Evolutionary conservation across 1,140 invertebrate genomes (phyloP).

Genomic region (Bilobella aurantiaca): DNA sequence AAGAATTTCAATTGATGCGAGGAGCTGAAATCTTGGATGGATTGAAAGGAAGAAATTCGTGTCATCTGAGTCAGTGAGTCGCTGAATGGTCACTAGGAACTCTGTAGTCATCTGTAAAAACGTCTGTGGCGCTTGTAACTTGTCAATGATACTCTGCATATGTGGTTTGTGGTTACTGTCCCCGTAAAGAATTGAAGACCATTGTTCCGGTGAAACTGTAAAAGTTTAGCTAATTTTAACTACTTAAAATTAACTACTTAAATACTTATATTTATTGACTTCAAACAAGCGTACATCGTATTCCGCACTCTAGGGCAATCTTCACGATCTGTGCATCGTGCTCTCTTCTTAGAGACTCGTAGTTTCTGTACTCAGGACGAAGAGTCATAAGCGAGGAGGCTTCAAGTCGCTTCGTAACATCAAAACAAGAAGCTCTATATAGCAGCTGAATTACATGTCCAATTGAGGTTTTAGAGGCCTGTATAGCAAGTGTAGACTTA

Average conservation of each 20-base stretch:
- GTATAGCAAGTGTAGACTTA: neutral
- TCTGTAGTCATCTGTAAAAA: slow-evolving; percentile 85
- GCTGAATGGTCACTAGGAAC: slow-evolving; percentile 78
- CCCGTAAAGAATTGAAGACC: slow-evolving; percentile 92
- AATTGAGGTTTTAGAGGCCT: slow-evolving; percentile 93
- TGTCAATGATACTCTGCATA: slow-evolving; percentile 97
- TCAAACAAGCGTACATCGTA: slow-evolving; percentile 50
- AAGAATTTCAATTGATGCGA: slow-evolving; percentile 67
- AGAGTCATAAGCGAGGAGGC: slow-evolving; percentile 98
- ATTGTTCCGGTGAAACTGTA: slow-evolving; percentile 84
- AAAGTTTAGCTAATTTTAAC: too few relatives aligned
- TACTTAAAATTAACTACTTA: too few relatives aligned
- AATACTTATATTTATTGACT: too few relatives aligned
- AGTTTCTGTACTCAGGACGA: slow-evolving; percentile 86
- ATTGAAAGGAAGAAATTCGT: slow-evolving; percentile 48
- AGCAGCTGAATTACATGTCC: slow-evolving; percentile 97
- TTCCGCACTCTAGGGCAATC: slow-evolving; percentile 92
- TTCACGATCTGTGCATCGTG: slow-evolving; percentile 98
- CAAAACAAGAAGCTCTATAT: slow-evolving; percentile 95
- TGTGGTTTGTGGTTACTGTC: slow-evolving; percentile 91
- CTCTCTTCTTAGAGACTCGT: slow-evolving; percentile 76
- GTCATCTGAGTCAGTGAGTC: slow-evolving; percentile 79
- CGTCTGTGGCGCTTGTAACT: slow-evolving; percentile 81
- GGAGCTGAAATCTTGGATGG: slow-evolving; percentile 66
- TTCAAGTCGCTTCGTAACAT: slow-evolving; percentile 85